Base-by-base conservation (phyloP, 2,113 vertebrate species). In the Camelus bactrianus region DNA sequence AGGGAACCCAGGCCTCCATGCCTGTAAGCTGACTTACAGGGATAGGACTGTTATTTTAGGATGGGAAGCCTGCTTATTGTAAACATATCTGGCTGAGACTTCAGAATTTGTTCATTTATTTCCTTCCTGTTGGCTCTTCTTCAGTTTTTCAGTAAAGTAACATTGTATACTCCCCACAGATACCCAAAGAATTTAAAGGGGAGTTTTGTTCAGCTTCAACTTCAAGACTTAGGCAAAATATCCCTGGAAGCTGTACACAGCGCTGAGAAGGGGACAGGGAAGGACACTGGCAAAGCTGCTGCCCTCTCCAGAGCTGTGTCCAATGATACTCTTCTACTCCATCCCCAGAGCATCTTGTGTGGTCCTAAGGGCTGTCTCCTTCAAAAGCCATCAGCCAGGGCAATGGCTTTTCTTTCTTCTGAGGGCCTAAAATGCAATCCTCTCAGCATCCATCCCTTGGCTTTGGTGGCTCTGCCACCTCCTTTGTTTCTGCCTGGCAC, bases 121-220 rank as follows among this genome's bases (percentile, higher is more conserved):
- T 94, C 73, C 77, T 65, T 77, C 62, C 64, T 83, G n/a, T 9
- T 54, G 48, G 46, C 38, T 80, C 38, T 58, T 80, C 35, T 92
- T 84, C 79, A 56, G 35, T 83, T 95, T 92, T 60, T 48, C 28
- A 91, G 38, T 65, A 84, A 81, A 81, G 19, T 67, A 81, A 91
- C 48, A 72, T 0, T 52, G 3, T 54, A 62, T 91, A 89, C n/a
- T 67, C 56, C 50, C 20, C 52, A 72, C 42, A 89, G 5, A 24
- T 30, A 91, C 3, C 32, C 38, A 77, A 1, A 30, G 48, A 91
- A 82, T 91, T 77, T 69, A 94, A 92, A 32, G 38, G 24, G 42
- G 35, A 54, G n/a, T 64, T 72, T 50, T 76, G 35, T 91, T 96
- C 28, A 91, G 54, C 54, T 82, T 91, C 58, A 72, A 64, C n/a